phyloP scores from a whole-genome alignment of 1,140 invertebrate genomes.

The Sarcophaga bullata region DNA sequence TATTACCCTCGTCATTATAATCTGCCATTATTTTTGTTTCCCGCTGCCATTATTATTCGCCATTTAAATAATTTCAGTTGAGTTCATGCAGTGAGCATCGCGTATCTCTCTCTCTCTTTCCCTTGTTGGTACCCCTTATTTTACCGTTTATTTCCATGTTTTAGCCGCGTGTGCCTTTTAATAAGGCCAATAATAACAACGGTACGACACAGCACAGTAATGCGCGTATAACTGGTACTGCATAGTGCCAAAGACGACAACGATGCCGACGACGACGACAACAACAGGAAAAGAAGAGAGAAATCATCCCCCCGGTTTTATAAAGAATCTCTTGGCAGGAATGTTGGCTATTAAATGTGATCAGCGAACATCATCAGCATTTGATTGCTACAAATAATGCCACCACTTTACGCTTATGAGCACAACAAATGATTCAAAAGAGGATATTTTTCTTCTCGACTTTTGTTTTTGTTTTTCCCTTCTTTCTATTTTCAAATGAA shows the following conservation, averaged over 20 bases:
- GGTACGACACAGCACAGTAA: neutral
- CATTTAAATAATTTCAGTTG: slow-evolving; percentile 63
- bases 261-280: neutral
- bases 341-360: slow-evolving; percentile 45
- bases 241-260: too few species aligned
- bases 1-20: slow-evolving; percentile 65
- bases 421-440: slow-evolving; percentile 35
- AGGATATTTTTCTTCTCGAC: neutral
- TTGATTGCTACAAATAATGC: slow-evolving; percentile 66
- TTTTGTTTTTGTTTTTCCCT: neutral
- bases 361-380: slow-evolving; percentile 63
- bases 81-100: slow-evolving; percentile 31
- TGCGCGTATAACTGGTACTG: neutral
- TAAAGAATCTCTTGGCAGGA: neutral
- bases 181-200: slow-evolving; percentile 8
- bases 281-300: neutral
- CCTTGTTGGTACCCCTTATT: neutral
- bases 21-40: slow-evolving; percentile 44
- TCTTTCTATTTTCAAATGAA: neutral
- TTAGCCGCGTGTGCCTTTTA: slow-evolving; percentile 35
- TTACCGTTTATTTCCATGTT: slow-evolving; percentile 49
- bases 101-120: neutral
- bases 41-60: slow-evolving; percentile 65
- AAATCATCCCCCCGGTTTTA: slow-evolving; percentile 2
- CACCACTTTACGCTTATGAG: slow-evolving; percentile 59